phyloP scores from a whole-genome alignment of 1,140 invertebrate species.

The Apis dorsata region DNA sequence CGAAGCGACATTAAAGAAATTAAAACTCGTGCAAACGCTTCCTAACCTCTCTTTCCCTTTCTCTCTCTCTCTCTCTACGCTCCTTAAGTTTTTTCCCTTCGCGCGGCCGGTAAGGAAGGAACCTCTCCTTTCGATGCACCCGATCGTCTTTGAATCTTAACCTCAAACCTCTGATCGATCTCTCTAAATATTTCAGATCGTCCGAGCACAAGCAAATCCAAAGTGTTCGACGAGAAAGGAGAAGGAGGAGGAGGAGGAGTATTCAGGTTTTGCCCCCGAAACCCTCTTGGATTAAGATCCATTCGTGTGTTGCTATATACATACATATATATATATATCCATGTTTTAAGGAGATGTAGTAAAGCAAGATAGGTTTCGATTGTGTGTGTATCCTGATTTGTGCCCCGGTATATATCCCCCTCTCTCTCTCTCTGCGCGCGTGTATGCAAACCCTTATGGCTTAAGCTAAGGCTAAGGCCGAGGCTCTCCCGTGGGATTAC shows the following conservation, averaged over 20 bases:
- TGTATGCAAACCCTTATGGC: slow-evolving; percentile 70
- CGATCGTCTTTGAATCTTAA: slow-evolving; percentile 53
- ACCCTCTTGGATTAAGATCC: slow-evolving; percentile 58
- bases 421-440: slow-evolving; percentile 49
- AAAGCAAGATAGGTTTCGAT: background rate
- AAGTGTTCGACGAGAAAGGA: slow-evolving; percentile 57
- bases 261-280: slow-evolving; percentile 55
- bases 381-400: slow-evolving; percentile 58
- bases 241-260: too few relatives aligned
- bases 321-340: slow-evolving; percentile 42
- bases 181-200: slow-evolving; percentile 66
- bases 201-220: slow-evolving; percentile 64
- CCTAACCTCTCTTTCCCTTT: too few relatives aligned
- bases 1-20: too few relatives aligned
- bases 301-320: slow-evolving; percentile 43
- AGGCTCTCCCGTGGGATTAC: slow-evolving; percentile 70
- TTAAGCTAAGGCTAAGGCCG: slow-evolving; percentile 70
- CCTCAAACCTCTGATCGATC: slow-evolving; percentile 51
- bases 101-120: background rate
- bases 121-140: slow-evolving; percentile 13
- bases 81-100: background rate
- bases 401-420: slow-evolving; percentile 26
- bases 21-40: too few relatives aligned
- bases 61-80: too few relatives aligned
- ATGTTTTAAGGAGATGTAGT: slow-evolving; percentile 64